Conservation (phyloP, 2,113 vertebrate species). For the Oncorhynchus keta region DNA sequence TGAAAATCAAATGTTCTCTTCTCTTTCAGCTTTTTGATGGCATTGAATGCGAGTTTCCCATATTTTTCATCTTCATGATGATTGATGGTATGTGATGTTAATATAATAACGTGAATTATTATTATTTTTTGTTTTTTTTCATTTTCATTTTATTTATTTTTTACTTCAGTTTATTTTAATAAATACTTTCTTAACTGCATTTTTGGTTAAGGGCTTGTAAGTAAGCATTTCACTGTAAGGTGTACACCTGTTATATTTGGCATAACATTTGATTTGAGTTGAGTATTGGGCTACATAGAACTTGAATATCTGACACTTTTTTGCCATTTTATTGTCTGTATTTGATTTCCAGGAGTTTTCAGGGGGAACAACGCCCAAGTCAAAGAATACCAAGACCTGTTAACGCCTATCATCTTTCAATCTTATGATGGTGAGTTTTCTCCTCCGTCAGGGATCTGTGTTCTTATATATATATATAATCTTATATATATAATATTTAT, state of each 20-base stretch:
- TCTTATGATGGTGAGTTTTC: constrained; percentile 82
- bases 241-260: too few species aligned
- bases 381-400: constrained; percentile 87
- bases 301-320: too few species aligned
- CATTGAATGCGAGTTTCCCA: constrained; percentile 97
- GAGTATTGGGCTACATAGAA: too few species aligned
- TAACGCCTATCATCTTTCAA: constrained; percentile 86
- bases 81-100: constrained; percentile 84
- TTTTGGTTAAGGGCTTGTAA: too few species aligned
- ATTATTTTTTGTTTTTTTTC: too few species aligned
- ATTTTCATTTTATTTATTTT: too few species aligned
- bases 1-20: constrained; percentile 10
- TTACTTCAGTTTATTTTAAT: too few species aligned
- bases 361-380: constrained; percentile 87
- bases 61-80: constrained; percentile 99
- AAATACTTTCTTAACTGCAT: too few species aligned
- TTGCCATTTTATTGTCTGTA: not conserved
- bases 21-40: constrained; percentile 92
- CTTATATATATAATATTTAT: too few species aligned
- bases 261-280: too few species aligned
- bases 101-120: not conserved
- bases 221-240: too few species aligned
- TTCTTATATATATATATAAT: too few species aligned
- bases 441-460: not conserved
- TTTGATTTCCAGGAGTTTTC: constrained; percentile 82